Evolutionary conservation across 2,888 invertebrate genomes (phyloP).

Genomic region (Drosophila emarginata): DNA sequence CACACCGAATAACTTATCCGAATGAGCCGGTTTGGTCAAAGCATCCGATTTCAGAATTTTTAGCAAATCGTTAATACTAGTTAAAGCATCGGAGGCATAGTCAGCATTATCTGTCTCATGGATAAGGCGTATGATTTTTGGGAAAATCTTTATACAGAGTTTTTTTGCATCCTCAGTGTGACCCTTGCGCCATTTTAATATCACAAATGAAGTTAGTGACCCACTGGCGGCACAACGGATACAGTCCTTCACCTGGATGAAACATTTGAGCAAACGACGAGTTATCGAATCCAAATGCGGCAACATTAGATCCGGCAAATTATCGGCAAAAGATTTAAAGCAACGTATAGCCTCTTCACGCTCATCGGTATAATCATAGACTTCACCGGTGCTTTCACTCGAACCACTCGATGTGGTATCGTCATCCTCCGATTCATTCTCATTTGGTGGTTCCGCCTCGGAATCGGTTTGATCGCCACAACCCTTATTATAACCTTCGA

Average conservation of each 20-base stretch:
- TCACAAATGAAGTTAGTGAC: not conserved
- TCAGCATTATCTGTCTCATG: slow-evolving; percentile 4
- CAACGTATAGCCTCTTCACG: slow-evolving; percentile 32
- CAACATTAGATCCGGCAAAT: slow-evolving; percentile 10
- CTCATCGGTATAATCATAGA: not conserved
- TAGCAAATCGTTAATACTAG: slow-evolving; percentile 15
- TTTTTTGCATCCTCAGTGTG: slow-evolving; percentile 4
- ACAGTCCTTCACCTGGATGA: not conserved
- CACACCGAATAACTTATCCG: slow-evolving; percentile 21
- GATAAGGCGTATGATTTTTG: slow-evolving; percentile 14
- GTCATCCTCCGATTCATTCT: not conserved
- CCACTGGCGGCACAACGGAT: slow-evolving; percentile 22
- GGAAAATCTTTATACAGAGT: slow-evolving; percentile 14
- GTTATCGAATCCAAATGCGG: slow-evolving; percentile 8
- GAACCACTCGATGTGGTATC: not conserved
- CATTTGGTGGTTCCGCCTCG: not conserved
- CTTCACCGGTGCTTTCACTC: not conserved
- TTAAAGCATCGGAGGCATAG: slow-evolving; percentile 15
- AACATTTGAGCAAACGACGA: not conserved
- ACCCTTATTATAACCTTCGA: slow-evolving; percentile 2
- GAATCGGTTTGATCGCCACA: slow-evolving; percentile 31
- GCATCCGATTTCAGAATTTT: slow-evolving; percentile 11
- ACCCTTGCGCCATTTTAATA: not conserved
- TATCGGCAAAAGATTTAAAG: slow-evolving; percentile 17
- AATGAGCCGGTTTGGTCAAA: not conserved